These are phyloP conservation scores for Leptopilina myrica DNA, from an alignment of 2,888 invertebrate genomes.

Conservation along the genomic window DNA sequence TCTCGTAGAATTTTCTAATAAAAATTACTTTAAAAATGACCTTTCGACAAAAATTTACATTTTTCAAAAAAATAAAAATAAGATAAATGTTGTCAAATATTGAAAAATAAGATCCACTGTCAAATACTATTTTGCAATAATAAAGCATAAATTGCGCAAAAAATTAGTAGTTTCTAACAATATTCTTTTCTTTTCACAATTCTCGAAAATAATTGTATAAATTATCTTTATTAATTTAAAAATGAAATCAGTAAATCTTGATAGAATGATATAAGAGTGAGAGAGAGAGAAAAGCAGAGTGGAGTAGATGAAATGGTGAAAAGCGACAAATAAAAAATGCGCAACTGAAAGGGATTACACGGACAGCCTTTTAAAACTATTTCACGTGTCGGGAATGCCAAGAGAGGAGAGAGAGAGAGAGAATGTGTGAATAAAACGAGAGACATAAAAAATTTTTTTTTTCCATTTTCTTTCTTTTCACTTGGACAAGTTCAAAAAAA, in stretches of 20 bases:
- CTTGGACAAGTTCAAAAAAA: neutral
- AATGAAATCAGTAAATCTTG: neutral
- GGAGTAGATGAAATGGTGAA: neutral
- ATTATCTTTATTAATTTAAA: neutral
- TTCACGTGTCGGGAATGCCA: conserved; percentile 16
- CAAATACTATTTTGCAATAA: too few species aligned
- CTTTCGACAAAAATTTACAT: too few species aligned
- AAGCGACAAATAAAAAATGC: conserved; percentile 10
- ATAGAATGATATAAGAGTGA: neutral
- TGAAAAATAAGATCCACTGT: too few species aligned
- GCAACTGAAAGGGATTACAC: conserved; percentile 8
- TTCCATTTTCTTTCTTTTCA: neutral
- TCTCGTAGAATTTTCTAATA: too few species aligned
- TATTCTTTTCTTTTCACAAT: neutral
- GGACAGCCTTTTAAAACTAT: conserved; percentile 15
- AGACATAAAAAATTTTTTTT: neutral
- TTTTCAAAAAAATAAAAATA: too few species aligned
- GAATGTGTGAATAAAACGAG: conserved; percentile 6
- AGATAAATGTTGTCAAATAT: too few species aligned
- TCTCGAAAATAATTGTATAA: neutral
- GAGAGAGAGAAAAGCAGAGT: neutral
- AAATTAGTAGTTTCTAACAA: neutral
- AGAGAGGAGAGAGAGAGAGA: neutral
- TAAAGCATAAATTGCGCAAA: too few species aligned
- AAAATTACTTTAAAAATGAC: too few species aligned